Evolutionary conservation across 2,797 vertebrate genomes (phyloP).

Genomic region (Oreonectes daqikongensis): DNA sequence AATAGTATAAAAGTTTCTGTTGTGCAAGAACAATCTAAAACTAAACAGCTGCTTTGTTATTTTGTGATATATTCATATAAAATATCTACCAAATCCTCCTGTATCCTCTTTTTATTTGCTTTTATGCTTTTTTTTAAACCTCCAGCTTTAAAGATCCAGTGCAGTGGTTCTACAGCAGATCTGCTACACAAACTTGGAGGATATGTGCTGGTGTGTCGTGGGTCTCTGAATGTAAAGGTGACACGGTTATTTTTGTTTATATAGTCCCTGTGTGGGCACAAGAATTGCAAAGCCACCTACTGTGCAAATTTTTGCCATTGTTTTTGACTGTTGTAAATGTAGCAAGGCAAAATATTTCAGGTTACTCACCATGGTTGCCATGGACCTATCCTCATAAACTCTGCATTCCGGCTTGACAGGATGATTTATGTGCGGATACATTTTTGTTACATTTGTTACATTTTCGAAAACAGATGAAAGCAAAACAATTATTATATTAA

Average conservation of each 20-base stretch:
- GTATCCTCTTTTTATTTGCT: too few relatives aligned
- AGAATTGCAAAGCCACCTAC: slow-evolving; percentile 14
- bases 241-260: slow-evolving; percentile 10
- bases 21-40: too few relatives aligned
- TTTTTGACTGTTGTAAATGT: slow-evolving; percentile 68
- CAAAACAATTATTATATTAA: background rate
- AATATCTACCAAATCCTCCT: too few relatives aligned
- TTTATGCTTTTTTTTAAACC: background rate
- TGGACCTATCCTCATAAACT: slow-evolving; percentile 38
- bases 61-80: too few relatives aligned
- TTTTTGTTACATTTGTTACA: too few relatives aligned
- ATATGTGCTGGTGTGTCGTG: slow-evolving; percentile 74
- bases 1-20: background rate
- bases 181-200: slow-evolving; percentile 73
- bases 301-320: background rate
- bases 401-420: slow-evolving; percentile 6
- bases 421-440: slow-evolving; percentile 5
- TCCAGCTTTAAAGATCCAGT: slow-evolving; percentile 80
- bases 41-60: too few relatives aligned
- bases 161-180: slow-evolving; percentile 76
- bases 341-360: slow-evolving; percentile 24
- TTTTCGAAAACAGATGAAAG: background rate
- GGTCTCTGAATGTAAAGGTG: slow-evolving; percentile 79
- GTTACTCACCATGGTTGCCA: slow-evolving; percentile 40
- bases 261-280: background rate